A percentile compares a stretch with the other conserved stretches of the same genome.
Evolutionary conservation across 2,888 invertebrate species (phyloP).

Genomic region (Cecidostiba fungosa): DNA sequence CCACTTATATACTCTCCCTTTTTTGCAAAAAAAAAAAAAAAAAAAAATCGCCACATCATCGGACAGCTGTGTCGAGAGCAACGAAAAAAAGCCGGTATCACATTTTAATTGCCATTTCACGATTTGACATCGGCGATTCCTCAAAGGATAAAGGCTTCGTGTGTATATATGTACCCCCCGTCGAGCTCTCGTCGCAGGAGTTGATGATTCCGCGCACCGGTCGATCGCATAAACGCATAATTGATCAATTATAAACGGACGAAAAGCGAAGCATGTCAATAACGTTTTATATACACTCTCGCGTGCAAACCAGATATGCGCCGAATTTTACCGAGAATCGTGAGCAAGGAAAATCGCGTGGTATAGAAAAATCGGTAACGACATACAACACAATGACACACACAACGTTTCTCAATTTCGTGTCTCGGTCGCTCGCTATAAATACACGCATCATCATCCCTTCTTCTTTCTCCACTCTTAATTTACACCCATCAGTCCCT

Average conservation of each 20-base stretch:
- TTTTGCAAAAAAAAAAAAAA: too few species aligned
- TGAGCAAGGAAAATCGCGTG: neutral
- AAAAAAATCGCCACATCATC: neutral
- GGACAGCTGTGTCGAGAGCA: neutral
- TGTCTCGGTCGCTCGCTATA: conserved; percentile 52
- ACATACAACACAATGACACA: conserved; percentile 6
- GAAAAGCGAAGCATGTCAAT: neutral
- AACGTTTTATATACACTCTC: neutral
- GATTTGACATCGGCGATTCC: conserved; percentile 30
- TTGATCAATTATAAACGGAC: conserved; percentile 12
- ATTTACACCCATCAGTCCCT: neutral
- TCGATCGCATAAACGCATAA: conserved; percentile 15
- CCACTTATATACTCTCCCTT: too few species aligned
- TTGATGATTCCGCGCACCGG: neutral
- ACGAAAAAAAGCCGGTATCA: neutral
- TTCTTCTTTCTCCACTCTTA: conserved; percentile 27
- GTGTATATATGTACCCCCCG: neutral
- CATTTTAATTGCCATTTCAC: conserved; percentile 31
- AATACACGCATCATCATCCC: conserved; percentile 42
- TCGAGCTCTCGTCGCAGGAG: neutral
- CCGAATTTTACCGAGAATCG: too few species aligned
- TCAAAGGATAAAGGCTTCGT: conserved; percentile 19
- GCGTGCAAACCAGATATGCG: too few species aligned
- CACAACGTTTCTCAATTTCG: conserved; percentile 38
- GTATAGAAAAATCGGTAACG: neutral